These are phyloP conservation scores for Leiothrix lutea DNA, from an alignment of 2,113 vertebrate genomes.

Conservation along the genomic window DNA sequence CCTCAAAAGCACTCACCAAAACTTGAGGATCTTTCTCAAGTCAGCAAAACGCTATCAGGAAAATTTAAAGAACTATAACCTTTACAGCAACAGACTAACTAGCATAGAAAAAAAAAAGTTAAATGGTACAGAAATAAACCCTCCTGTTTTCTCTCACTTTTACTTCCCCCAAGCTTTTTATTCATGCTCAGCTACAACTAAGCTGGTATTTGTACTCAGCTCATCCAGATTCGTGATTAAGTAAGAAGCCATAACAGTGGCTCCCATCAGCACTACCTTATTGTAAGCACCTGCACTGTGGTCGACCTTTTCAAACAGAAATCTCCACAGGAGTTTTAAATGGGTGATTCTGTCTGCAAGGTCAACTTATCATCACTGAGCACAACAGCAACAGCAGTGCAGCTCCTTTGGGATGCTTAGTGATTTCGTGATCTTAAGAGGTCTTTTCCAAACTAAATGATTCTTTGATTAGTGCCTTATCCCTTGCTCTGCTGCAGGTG, in stretches of 20 bases:
- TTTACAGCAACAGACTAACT: rapidly evolving
- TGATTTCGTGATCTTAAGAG: background rate
- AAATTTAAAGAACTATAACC: rapidly evolving
- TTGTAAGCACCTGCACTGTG: background rate
- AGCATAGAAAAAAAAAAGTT: rapidly evolving
- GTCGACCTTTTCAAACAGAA: background rate
- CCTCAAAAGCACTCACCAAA: background rate
- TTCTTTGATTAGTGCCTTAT: background rate
- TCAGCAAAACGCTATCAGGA: background rate
- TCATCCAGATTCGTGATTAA: background rate
- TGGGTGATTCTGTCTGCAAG: rapidly evolving
- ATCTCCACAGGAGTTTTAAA: background rate
- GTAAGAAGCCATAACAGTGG: background rate
- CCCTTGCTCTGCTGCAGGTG: background rate
- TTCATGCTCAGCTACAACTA: rapidly evolving
- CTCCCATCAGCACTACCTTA: background rate
- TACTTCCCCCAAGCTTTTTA: rapidly evolving
- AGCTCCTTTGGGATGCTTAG: background rate
- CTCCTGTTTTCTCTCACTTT: rapidly evolving
- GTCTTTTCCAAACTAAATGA: background rate
- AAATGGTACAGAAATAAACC: rapidly evolving
- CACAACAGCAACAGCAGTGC: background rate
- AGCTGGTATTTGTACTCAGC: background rate
- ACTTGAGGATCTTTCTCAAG: background rate
- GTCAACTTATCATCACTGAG: background rate